phyloP scores from a whole-genome alignment of 1,140 invertebrate species.

The Branchinecta lynchi region DNA sequence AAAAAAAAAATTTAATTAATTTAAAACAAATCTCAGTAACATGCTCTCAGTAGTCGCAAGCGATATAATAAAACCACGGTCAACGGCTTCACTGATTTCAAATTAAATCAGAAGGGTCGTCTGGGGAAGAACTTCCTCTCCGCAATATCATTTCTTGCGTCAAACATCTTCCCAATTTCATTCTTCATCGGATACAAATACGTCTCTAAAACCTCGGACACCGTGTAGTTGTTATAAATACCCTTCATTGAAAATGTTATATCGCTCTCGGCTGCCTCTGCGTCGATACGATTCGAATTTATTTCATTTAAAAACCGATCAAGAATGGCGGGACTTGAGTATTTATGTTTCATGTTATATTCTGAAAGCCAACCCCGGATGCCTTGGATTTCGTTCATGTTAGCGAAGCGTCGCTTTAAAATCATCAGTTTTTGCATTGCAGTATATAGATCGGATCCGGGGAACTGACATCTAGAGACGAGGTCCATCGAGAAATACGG shows the following conservation, averaged over 20 bases:
- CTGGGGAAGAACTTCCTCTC: conserved; percentile 21
- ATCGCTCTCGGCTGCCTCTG: conserved; percentile 25
- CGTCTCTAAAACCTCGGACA: conserved; percentile 30
- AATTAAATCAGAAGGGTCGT: conserved; percentile 18
- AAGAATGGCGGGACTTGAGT: conserved; percentile 29
- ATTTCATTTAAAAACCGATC: neutral
- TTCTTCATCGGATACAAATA: conserved; percentile 27
- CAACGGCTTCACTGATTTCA: too few species aligned
- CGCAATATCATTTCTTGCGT: conserved; percentile 21
- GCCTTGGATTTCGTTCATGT: conserved; percentile 25
- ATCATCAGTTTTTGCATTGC: conserved; percentile 21
- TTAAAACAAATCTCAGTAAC: too few species aligned
- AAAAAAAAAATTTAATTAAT: too few species aligned
- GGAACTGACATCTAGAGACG: conserved; percentile 27
- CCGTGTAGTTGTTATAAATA: conserved; percentile 30
- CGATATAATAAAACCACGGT: too few species aligned
- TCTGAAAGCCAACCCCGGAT: conserved; percentile 31
- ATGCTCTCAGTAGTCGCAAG: too few species aligned
- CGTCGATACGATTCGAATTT: conserved; percentile 28
- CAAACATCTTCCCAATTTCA: conserved; percentile 24
- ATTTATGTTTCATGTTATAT: conserved; percentile 28
- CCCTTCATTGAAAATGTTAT: conserved; percentile 26
- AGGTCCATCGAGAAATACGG: conserved; percentile 23
- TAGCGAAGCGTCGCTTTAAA: conserved; percentile 20
- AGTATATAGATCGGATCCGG: conserved; percentile 28